A percentile compares a stretch with the other conserved stretches of the same genome.
phyloP scores from a whole-genome alignment of 1,140 invertebrate species.

The Zaprionus tsacasi region DNA sequence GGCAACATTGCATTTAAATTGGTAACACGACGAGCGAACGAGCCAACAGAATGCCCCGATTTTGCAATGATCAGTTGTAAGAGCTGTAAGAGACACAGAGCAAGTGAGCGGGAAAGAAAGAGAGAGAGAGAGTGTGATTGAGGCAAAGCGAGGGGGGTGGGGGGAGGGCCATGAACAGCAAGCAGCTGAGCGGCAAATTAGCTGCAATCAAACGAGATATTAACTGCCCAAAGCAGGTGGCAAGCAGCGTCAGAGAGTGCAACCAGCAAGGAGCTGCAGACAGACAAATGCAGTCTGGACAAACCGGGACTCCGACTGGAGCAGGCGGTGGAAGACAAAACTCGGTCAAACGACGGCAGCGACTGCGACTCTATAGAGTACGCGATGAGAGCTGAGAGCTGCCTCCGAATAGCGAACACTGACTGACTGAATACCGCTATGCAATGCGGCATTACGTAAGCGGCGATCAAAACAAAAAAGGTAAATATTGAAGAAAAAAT shows the following conservation, averaged over 20 bases:
- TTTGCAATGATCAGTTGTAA: slow-evolving; percentile 41
- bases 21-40: slow-evolving; percentile 21
- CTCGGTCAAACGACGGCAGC: slow-evolving; percentile 16
- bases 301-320: slow-evolving; percentile 7
- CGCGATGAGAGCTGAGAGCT: slow-evolving; percentile 39
- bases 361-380: slow-evolving; percentile 3
- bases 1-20: slow-evolving; percentile 50
- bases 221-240: slow-evolving; percentile 23
- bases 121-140: neutral
- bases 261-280: neutral
- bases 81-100: neutral
- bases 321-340: slow-evolving; percentile 27
- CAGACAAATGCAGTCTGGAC: neutral
- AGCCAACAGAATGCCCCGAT: slow-evolving; percentile 32
- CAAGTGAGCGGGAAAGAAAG: slow-evolving; percentile 14
- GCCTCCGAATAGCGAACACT: slow-evolving; percentile 11
- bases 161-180: slow-evolving; percentile 6
- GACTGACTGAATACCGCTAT: slow-evolving; percentile 32
- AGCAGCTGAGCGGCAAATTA: slow-evolving; percentile 21
- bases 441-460: slow-evolving; percentile 67
- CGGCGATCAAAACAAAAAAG: slow-evolving; percentile 79
- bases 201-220: slow-evolving; percentile 39
- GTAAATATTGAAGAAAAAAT: slow-evolving; percentile 75
- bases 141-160: slow-evolving; percentile 23
- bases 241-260: slow-evolving; percentile 26